phyloP scores from a whole-genome alignment of 2,113 vertebrate species.

The Odocoileus virginianus region DNA sequence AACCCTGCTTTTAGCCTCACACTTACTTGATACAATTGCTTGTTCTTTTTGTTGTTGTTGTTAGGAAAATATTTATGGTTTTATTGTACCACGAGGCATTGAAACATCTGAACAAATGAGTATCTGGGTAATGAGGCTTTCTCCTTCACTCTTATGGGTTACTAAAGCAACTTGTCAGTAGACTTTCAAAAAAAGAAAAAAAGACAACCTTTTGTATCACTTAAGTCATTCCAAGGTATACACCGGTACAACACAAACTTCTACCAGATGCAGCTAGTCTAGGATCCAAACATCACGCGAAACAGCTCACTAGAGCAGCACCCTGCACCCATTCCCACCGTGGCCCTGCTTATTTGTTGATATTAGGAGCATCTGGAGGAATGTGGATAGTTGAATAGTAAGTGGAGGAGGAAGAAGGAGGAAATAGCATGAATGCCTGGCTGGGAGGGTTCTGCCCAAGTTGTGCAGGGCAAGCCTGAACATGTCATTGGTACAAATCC shows the following conservation, averaged over 20 bases:
- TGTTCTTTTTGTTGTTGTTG: background rate
- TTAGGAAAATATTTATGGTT: slow-evolving; percentile 94
- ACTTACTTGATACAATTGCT: background rate
- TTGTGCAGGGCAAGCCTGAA: slow-evolving; percentile 98
- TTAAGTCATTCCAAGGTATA: slow-evolving; percentile 30
- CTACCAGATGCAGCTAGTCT: slow-evolving; percentile 87
- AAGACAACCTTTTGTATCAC: slow-evolving; percentile 81
- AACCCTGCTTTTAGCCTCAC: background rate
- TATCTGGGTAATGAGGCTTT: slow-evolving; percentile 80
- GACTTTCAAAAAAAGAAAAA: slow-evolving; percentile 73
- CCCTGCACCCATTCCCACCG: slow-evolving; percentile 74
- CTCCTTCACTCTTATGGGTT: slow-evolving; percentile 89
- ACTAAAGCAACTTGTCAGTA: slow-evolving; percentile 89
- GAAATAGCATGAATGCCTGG: slow-evolving; percentile 72
- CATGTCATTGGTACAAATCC: slow-evolving; percentile 94
- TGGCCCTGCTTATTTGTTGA: slow-evolving; percentile 84
- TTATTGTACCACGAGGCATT: slow-evolving; percentile 89
- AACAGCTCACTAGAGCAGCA: slow-evolving; percentile 81
- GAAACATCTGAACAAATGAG: slow-evolving; percentile 79
- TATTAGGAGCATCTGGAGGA: slow-evolving; percentile 89
- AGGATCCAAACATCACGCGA: slow-evolving; percentile 93
- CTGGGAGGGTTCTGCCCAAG: slow-evolving; percentile 87
- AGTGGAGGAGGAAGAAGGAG: slow-evolving; percentile 72
- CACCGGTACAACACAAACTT: slow-evolving; percentile 85
- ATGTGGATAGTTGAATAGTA: slow-evolving; percentile 87